Evolutionary conservation across 2,113 vertebrate species (phyloP), one percentile per base, ranked within the genome.

Genomic region (Donacobius atricapilla): DNA sequence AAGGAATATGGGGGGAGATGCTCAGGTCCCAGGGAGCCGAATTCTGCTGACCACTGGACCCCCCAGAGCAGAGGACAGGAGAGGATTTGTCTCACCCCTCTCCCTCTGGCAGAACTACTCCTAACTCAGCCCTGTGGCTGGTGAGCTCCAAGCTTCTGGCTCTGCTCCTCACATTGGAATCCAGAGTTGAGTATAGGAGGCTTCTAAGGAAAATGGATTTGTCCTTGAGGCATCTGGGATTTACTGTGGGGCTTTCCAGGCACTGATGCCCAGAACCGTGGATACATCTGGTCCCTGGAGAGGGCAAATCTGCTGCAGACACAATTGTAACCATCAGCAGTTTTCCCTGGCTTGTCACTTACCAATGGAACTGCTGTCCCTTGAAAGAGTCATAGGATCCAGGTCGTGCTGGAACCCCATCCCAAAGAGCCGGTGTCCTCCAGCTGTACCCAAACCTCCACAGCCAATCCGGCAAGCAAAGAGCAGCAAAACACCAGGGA

Each of bases 391-490:
- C 1, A 0, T 9, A 45, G 2, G 11, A 51, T 50, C 10, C 53
- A 6, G 63, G 24, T 31, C 0, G 0, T 31, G 60, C 65, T 23
- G 1, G 19, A 33, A 10, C 27, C n/a, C 35, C 33, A 9, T 39
- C 64, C 70, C 6, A 1, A 63, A 10, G 7, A 53, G 16, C 60
- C 2, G 0, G 16, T 2, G 42, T 13, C 17, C 15, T 56, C 56
- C 42, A 10, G 33, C 22, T 45, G 35, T 31, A 8, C 28, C 54
- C 72, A 30, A 8, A 8, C 30, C 66, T 21, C 23, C 11, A 19
- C 21, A 15, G 51, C 28, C 3, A 0, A 3, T n/a, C 1, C 0
- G 0, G 42, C 0, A 3, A 58, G 81, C 76, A 25, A 40, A 42
- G 40, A 47, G 27, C 13, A 5, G 61, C 11, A 28, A 20, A 89